Base-by-base conservation (phyloP, 2,888 invertebrate species). In the Pollenia angustigena region DNA sequence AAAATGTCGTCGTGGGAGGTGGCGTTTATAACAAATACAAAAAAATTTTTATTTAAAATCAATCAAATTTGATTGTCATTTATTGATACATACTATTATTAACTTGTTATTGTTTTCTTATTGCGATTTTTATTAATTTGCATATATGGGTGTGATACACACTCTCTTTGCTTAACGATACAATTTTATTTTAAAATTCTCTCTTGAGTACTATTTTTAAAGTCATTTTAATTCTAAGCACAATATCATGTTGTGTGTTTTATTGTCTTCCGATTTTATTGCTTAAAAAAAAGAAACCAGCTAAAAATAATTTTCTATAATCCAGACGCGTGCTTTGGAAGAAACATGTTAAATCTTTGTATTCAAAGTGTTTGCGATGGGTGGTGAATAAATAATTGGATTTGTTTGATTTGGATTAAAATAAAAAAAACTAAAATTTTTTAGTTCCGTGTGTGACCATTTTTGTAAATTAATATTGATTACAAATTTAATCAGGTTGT, bases 391-490 rank as follows among this genome's bases (percentile, higher is more conserved):
- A 44, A 60, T 23, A 52, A 75, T 68, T 80, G 16, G 40, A 40
- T 58, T 68, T 16, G 8, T 16, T 44, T 16, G 11, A n/a, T 6
- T 44, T 58, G 40, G 14, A 46, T 18, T 18, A n/a, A 4, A n/a
- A 7, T 11, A 11, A 44, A 42, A 8, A 23, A 44, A 54, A 44
- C 10, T 0, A 16, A 18, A 46, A 64, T 10, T 4, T 3, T 80
- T 81, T 74, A 81, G 56, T 81, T 81, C 81, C 81, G 81, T 54
- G 72, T 74, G 64, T 58, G 56, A 9, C 48, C 46, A 54, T 18
- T 80, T 32, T 64, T 16, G 18, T 16, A 11, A 56, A 74, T 64
- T 56, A 56, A 74, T 56, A 64, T 42, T 66, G 48, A 48, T 66
- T 81, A 72, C 10, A 44, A 52, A 62, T 71, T 71, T 18, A 72